These are phyloP conservation scores for Thunnus albacares DNA, from an alignment of 2,797 vertebrate species.

Conservation along the genomic window DNA sequence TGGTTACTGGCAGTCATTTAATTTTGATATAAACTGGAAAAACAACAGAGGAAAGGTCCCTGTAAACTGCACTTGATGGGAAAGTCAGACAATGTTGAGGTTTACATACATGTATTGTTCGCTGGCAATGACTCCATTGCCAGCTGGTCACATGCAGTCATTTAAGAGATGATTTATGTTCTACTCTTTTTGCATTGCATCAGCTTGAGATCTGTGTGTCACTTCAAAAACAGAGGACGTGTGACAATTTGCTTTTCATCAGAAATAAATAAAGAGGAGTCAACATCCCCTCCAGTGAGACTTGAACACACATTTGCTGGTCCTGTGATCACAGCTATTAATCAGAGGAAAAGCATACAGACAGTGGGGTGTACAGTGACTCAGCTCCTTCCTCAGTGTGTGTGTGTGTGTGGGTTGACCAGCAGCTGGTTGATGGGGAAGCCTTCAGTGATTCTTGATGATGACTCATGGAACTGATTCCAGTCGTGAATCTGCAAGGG, in stretches of 20 bases:
- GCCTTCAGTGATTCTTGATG: conserved; percentile 42
- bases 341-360: conserved; percentile 64
- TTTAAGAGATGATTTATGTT: neutral
- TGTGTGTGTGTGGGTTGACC: conserved; percentile 51
- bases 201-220: neutral
- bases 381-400: conserved; percentile 55
- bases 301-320: conserved; percentile 22
- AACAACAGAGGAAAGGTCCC: too few species aligned
- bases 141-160: neutral
- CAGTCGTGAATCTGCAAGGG: conserved; percentile 17
- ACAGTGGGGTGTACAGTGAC: conserved; percentile 61
- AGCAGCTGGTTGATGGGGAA: conserved; percentile 42
- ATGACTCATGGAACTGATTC: conserved; percentile 59
- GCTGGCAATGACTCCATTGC: neutral
- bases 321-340: conserved; percentile 53
- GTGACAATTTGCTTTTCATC: conserved; percentile 1
- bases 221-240: neutral
- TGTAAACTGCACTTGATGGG: too few species aligned
- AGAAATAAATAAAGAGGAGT: conserved; percentile 1
- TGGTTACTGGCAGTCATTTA: neutral
- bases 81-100: neutral
- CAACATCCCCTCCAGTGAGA: conserved; percentile 2
- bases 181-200: neutral
- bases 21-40: neutral
- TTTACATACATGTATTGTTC: neutral